Evolutionary conservation across 2,888 invertebrate species (phyloP), one percentile per base, ranked within the genome.

Genomic region (Dryadula phaetusa): DNA sequence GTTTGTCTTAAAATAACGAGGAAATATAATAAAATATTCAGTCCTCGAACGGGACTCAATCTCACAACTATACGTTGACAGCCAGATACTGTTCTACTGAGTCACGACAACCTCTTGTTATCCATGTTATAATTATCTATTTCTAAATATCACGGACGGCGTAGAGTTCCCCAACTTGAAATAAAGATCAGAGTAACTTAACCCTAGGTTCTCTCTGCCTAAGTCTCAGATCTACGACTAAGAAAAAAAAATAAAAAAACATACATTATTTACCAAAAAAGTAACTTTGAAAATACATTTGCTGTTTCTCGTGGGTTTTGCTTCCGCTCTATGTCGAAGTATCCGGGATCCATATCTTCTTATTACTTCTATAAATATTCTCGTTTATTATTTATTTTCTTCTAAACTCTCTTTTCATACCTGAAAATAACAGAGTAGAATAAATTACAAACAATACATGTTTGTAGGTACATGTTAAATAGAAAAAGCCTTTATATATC

Each of bases 281-380:
- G 94, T 76, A 95, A 84, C 72, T 94, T 92, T 3, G 96, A 95
- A 25, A 96, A 75, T 20, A 92, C 75, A 82, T 94, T 95, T 3
- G 96, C 95, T 4, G 78, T 93, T 77, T 95, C 94, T 71, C 94
- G 90, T 2, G 96, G 96, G 86, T 96, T 95, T 75, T 88, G 82
- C 77, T 93, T 84, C 76, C 93, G 83, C 70, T 88, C 88, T 6
- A 80, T 87, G 79, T 94, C 91, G 68, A 88, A 90, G 72, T 92
- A 93, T 0, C 93, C 93, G 0, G 93, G 92, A 80, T 94, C 93
- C 94, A 94, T 93, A 14, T 25, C 44, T 37, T 3, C 22, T 3
- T 40, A 8, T 28, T 49, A 16, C n/a, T 25, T 8, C n/a, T 28
- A 28, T 12, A 12, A 12, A 37, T 12, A 37, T 37, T 37, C 37